Conservation (phyloP, 2,797 vertebrate species). For the Champsocephalus esox region DNA sequence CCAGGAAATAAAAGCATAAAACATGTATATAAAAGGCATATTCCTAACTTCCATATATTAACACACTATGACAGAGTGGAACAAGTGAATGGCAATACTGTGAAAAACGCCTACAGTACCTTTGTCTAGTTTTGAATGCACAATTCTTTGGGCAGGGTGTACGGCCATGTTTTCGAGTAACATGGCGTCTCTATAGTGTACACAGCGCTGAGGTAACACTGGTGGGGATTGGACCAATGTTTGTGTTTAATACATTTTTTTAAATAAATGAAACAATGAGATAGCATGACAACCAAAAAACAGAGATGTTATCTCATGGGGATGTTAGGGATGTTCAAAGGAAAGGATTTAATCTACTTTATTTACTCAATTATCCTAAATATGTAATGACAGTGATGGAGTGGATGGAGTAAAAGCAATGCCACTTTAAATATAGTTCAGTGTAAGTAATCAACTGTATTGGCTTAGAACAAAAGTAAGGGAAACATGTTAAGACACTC, state of each 20-base stretch:
- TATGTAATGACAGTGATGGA: not conserved
- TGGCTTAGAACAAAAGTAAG: slow-evolving; percentile 8
- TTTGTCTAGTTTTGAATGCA: not conserved
- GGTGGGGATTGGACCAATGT: not conserved
- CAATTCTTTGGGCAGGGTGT: not conserved
- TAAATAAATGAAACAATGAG: slow-evolving; percentile 15
- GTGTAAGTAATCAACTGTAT: slow-evolving; percentile 2
- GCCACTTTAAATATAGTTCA: slow-evolving; percentile 26
- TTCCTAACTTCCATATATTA: not conserved
- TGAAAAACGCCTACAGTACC: not conserved
- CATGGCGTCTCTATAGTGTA: not conserved
- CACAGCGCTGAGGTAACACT: not conserved
- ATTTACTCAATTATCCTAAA: not conserved
- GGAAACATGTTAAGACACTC: slow-evolving; percentile 6
- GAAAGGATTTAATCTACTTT: not conserved
- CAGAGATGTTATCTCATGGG: not conserved
- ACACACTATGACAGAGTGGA: not conserved
- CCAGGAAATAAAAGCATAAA: not conserved
- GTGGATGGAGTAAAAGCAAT: slow-evolving; percentile 8
- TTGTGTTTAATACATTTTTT: slow-evolving; percentile 1
- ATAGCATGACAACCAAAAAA: slow-evolving; percentile 6
- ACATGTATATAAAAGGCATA: slow-evolving; percentile 5
- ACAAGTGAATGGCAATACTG: not conserved
- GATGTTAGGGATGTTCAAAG: not conserved
- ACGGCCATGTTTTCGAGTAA: not conserved